These are phyloP conservation scores for Uria aalge DNA, from an alignment of 2,113 vertebrate genomes.

Conservation along the genomic window DNA sequence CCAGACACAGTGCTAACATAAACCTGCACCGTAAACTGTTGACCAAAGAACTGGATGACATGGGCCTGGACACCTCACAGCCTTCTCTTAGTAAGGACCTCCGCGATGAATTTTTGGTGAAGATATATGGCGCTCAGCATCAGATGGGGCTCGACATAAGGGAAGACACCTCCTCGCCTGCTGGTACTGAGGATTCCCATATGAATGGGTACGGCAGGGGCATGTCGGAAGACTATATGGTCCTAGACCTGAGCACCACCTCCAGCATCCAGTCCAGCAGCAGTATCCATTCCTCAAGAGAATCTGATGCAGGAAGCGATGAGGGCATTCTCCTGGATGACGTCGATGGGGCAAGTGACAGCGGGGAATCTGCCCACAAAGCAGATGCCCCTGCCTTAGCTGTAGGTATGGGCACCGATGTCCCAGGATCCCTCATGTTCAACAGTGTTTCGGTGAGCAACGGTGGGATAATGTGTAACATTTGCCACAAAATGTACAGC, in stretches of 20 bases:
- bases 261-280: slow-evolving; percentile 96
- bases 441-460: slow-evolving; percentile 82
- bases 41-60: slow-evolving; percentile 99
- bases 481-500: slow-evolving; percentile 99
- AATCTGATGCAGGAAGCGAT: slow-evolving; percentile 95
- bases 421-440: slow-evolving; percentile 82
- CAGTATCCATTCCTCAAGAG: slow-evolving; percentile 94
- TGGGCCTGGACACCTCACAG: slow-evolving; percentile 95
- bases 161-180: slow-evolving; percentile 84
- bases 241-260: slow-evolving; percentile 95
- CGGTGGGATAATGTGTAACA: slow-evolving; percentile 94
- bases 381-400: slow-evolving; percentile 72
- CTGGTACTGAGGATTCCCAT: slow-evolving; percentile 87
- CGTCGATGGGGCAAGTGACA: slow-evolving; percentile 91
- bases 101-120: slow-evolving; percentile 94
- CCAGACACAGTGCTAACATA: slow-evolving; percentile 99
- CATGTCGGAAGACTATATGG: slow-evolving; percentile 92
- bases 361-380: slow-evolving; percentile 84
- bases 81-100: slow-evolving; percentile 93
- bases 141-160: slow-evolving; percentile 85
- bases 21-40: slow-evolving; percentile 99
- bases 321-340: slow-evolving; percentile 97
- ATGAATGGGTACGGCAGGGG: slow-evolving; percentile 88
- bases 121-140: slow-evolving; percentile 93
- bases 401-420: slow-evolving; percentile 72